Evolutionary conservation across 1,140 invertebrate genomes (phyloP), one percentile per base, ranked within the genome.

Genomic region (Bombus polaris): DNA sequence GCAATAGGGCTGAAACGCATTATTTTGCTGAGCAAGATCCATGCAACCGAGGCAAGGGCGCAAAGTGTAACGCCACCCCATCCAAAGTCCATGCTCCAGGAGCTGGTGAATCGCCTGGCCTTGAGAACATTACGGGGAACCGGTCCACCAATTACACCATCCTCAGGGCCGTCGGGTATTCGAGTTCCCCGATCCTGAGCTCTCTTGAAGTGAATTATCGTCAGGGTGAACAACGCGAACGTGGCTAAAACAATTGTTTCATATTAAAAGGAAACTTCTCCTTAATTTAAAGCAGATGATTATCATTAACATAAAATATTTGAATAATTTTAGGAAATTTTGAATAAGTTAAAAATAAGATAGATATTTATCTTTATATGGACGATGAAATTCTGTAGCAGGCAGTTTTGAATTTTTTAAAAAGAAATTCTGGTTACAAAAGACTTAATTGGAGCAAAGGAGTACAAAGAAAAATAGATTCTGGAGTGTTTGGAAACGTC

Each of bases 181-280:
- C 86, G 95, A 93, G 75, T 95, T 90, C 92, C 90, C 4, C 96
- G 96, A 15, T 96, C 96, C 90, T 98, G 97, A 71, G 97, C 96
- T 22, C 98, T 96, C 93, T 99, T 98, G 93, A 98, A 98, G 92
- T 98, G 97, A 91, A 98, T 98, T 93, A 99, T 98, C 94, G 97
- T 97, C 74, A 98, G 94, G 1, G 98, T 98, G 94, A 99, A 98
- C 74, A 98, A 96, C 47, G 98, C 98, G 92, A 99, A 99, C 0
- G 98, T 96, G 47, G 98, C 98, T 98, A 96, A 18, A 96, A 96
- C 75, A 18, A 78, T 79, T 71, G 0, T 53, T 70, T 62, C 28
- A 35, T 13, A 0, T 70, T 70, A 68, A n/a, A 66, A 66, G 37
- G 10, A 35, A 35, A 12, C 25, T 37, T 81, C 18, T 22, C 32